Conservation (phyloP, 2,797 vertebrate species). For the Malurus splendens region DNA sequence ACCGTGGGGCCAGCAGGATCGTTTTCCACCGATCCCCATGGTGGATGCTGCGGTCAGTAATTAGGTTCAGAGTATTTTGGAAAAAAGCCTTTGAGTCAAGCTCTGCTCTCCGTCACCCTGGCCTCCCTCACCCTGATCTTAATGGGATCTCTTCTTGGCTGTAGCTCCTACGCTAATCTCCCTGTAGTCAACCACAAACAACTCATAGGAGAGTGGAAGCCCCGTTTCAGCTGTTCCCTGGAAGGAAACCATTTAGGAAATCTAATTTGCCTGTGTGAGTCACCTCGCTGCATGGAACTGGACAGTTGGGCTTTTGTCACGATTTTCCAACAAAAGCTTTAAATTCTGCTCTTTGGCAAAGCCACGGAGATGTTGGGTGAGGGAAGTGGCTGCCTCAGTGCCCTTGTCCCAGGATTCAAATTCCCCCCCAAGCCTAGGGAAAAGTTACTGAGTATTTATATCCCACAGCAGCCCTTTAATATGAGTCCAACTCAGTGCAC, state of each 20-base stretch:
- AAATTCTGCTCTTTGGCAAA: not conserved
- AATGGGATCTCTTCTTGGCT: slow-evolving; percentile 51
- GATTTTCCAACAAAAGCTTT: not conserved
- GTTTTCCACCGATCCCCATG: not conserved
- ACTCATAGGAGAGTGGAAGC: slow-evolving; percentile 31
- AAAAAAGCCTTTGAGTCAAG: slow-evolving; percentile 11
- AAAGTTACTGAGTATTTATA: not conserved
- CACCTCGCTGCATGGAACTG: not conserved
- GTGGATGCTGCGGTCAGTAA: not conserved
- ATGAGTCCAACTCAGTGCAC: rapidly evolving
- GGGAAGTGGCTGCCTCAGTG: not conserved
- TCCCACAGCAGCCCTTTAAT: not conserved
- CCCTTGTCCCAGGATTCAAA: not conserved
- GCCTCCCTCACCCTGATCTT: slow-evolving; percentile 24
- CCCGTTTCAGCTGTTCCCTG: slow-evolving; percentile 38
- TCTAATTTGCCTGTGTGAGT: slow-evolving; percentile 23
- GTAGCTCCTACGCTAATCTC: not conserved
- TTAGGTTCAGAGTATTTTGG: not conserved
- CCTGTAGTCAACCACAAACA: slow-evolving; percentile 38
- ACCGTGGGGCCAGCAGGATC: not conserved
- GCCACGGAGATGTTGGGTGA: rapidly evolving
- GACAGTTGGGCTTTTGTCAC: not conserved
- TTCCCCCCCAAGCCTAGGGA: not conserved
- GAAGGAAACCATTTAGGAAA: slow-evolving; percentile 39
- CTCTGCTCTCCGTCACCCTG: not conserved